Base-by-base conservation (phyloP, 2,888 invertebrate species). In the Pollenia angustigena region DNA sequence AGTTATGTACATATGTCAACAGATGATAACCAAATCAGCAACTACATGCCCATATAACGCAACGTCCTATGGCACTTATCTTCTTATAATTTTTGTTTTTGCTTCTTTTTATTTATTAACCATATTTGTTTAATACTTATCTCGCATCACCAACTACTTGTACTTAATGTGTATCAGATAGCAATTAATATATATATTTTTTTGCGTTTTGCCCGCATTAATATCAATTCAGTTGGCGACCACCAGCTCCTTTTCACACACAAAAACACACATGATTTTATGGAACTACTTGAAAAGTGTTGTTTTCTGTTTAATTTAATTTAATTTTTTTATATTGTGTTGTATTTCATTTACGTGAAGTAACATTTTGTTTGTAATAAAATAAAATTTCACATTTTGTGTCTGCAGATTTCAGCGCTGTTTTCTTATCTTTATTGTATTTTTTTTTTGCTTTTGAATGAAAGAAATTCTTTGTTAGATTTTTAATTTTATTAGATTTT, bases 51-150 rank as follows among this genome's bases (percentile, higher is more conserved):
- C 44, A 44, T n/a, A 50, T 58, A 16, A 8, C 44, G 12, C 69
- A 42, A 52, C 23, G n/a, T n/a, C n/a, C n/a, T n/a, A n/a, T n/a
- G 48, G 12, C 46, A 52, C 18, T 82, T 82, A 82, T 82, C 32
- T 72, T 50, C 6, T 50, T 64, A 2, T 32, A 32, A 4, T 66
- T 23, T 66, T 56, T 18, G 18, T 50, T 42, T 52, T 54, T n/a
- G 23, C 44, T 32, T 32, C 60, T 71, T 56, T 54, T 62, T 79
- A 68, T 56, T 81, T 56, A 72, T 32, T 54, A 74, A 75, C 14
- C 60, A 60, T 85, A 85, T 80, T 85, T 85, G 44, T 60, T 85
- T 69, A 69, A 81, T 85, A 62, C 54, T 75, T 81, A 85, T 81
- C 69, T 85, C 48, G 16, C 60, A 60, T 68, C 62, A 52, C 44